Conservation (phyloP, 1,140 invertebrate species). For the Maniola jurtina region DNA sequence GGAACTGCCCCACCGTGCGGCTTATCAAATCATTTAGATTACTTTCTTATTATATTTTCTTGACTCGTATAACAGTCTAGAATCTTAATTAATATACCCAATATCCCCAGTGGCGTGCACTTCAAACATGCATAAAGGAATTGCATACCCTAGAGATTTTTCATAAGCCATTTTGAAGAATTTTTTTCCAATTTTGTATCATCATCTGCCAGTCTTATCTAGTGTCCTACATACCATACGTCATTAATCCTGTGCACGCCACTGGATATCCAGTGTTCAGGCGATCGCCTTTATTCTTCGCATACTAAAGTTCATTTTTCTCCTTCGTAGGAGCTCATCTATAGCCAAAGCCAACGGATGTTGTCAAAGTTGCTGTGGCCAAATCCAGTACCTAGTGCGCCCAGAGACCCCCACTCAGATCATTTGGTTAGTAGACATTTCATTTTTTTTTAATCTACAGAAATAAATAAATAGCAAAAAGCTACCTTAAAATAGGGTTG, state of each 20-base stretch:
- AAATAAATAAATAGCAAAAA: conserved; percentile 15
- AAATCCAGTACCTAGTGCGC: conserved; percentile 73
- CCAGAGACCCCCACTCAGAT: conserved; percentile 74
- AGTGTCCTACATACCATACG: too few relatives aligned
- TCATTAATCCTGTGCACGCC: conserved; percentile 14
- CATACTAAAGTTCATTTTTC: conserved; percentile 72
- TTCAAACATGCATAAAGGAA: too few relatives aligned
- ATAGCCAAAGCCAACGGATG: conserved; percentile 78
- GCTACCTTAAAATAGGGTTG: background rate
- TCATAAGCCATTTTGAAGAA: too few relatives aligned
- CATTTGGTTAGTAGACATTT: conserved; percentile 78
- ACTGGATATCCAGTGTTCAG: conserved; percentile 42
- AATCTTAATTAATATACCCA: too few relatives aligned
- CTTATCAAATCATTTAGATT: too few relatives aligned
- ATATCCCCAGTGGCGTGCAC: too few relatives aligned
- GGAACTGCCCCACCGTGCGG: too few relatives aligned
- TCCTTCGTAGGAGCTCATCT: conserved; percentile 78
- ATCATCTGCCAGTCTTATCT: too few relatives aligned
- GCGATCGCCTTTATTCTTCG: conserved; percentile 48
- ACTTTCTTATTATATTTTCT: too few relatives aligned
- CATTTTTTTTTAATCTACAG: conserved; percentile 50
- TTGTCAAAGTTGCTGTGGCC: conserved; percentile 78
- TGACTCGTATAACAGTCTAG: too few relatives aligned
- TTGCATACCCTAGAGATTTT: too few relatives aligned
- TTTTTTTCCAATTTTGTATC: too few relatives aligned